phyloP scores from a whole-genome alignment of 53 echinoderm and acorn worm genomes.

The Astropecten irregularis region DNA sequence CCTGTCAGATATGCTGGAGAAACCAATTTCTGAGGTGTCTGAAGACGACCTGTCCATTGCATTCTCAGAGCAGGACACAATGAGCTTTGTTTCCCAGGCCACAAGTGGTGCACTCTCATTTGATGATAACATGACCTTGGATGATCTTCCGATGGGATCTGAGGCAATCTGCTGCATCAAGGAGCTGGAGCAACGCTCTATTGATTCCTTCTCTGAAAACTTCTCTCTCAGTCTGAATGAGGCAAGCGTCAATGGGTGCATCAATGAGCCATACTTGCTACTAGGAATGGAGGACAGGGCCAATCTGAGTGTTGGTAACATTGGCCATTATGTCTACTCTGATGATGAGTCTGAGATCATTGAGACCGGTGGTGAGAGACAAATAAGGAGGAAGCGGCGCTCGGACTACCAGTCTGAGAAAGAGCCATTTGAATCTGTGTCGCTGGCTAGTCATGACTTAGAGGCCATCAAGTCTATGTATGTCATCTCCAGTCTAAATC shows the following conservation, averaged over 20 bases:
- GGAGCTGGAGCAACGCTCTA: slow-evolving; percentile 81
- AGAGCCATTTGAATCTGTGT: slow-evolving; percentile 79
- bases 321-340: slow-evolving; percentile 94
- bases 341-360: slow-evolving; percentile 95
- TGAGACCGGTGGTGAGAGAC: slow-evolving; percentile 67
- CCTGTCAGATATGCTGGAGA: slow-evolving; percentile 85
- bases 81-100: slow-evolving; percentile 88
- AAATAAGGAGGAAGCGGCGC: slow-evolving; percentile 56
- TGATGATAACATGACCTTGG: slow-evolving; percentile 80
- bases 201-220: slow-evolving; percentile 94
- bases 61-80: slow-evolving; percentile 90
- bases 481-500: slow-evolving; percentile 85
- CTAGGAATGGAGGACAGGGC: slow-evolving; percentile 77
- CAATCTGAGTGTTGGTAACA: slow-evolving; percentile 60
- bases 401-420: slow-evolving; percentile 63
- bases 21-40: slow-evolving; percentile 91
- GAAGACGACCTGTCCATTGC: slow-evolving; percentile 92
- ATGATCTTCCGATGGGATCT: slow-evolving; percentile 94
- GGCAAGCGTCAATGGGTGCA: slow-evolving; percentile 80
- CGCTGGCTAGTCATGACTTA: slow-evolving; percentile 78
- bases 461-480: slow-evolving; percentile 97
- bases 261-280: slow-evolving; percentile 81
- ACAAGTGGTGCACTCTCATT: slow-evolving; percentile 88
- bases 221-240: slow-evolving; percentile 81
- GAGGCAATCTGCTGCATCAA: slow-evolving; percentile 92